Conservation (phyloP, 2,797 vertebrate species). For the Cryptoprocta ferox region DNA sequence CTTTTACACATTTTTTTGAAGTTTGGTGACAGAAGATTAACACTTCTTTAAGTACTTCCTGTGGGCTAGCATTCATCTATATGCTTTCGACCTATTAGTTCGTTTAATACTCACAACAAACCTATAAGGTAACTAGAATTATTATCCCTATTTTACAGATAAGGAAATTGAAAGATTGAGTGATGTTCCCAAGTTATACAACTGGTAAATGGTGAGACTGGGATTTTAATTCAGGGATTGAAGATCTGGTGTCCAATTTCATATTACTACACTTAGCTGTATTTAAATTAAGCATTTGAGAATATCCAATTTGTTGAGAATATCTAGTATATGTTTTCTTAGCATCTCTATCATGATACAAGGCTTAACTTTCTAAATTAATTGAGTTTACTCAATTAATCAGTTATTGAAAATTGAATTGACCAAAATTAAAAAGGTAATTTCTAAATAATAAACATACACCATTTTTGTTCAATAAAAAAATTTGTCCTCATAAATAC, state of each 20-base stretch:
- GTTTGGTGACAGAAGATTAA: background rate
- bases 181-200: background rate
- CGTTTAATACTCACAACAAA: constrained; percentile 10
- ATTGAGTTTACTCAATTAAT: background rate
- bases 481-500: constrained; percentile 5
- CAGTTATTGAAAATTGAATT: background rate
- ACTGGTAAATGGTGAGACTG: background rate
- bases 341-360: background rate
- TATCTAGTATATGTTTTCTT: background rate
- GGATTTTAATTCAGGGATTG: constrained; percentile 16
- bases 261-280: background rate
- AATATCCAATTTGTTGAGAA: background rate
- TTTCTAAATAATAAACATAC: background rate
- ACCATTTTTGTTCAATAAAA: background rate
- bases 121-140: background rate
- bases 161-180: background rate
- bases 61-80: background rate
- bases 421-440: constrained; percentile 9
- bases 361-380: constrained; percentile 11
- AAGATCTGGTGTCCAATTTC: background rate
- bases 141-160: background rate
- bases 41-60: background rate
- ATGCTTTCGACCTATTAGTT: background rate
- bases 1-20: background rate
- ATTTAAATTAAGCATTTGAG: constrained; percentile 22